These are phyloP conservation scores for Gnathonemus echidnorhynchus DNA, from an alignment of 2,113 vertebrate genomes.

Conservation along the genomic window DNA sequence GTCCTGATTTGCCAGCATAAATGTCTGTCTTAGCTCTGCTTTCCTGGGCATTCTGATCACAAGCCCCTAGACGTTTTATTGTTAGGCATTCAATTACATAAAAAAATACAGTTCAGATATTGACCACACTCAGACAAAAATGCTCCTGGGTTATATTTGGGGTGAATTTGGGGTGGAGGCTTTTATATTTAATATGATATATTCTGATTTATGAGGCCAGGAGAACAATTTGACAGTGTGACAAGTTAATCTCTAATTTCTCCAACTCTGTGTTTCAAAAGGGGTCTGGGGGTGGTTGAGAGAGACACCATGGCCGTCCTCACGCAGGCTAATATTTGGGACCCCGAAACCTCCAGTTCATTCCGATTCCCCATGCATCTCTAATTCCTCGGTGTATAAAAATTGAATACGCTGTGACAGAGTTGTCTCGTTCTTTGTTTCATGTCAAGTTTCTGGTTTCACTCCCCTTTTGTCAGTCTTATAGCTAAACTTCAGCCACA, in stretches of 20 bases:
- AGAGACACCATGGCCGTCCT: too few species aligned
- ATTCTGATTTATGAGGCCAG: constrained; percentile 68
- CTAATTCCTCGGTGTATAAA: constrained; percentile 39
- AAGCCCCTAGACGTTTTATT: constrained; percentile 50
- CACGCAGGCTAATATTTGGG: not conserved
- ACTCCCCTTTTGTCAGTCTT: too few species aligned
- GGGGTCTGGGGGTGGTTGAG: not conserved
- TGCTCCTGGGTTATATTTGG: constrained; percentile 37
- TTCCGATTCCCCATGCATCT: constrained; percentile 8
- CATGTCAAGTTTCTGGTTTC: constrained; percentile 31
- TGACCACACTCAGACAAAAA: constrained; percentile 45
- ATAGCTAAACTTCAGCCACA: not conserved
- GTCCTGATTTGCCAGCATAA: not conserved
- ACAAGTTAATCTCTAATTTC: constrained; percentile 50
- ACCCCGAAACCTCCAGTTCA: not conserved
- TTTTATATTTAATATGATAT: constrained; percentile 53
- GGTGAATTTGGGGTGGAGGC: constrained; percentile 29
- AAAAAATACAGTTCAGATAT: constrained; percentile 62
- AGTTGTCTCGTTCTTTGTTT: constrained; percentile 30
- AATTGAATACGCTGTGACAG: constrained; percentile 29
- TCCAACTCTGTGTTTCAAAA: constrained; percentile 60
- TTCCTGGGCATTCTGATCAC: not conserved
- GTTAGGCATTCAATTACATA: constrained; percentile 60
- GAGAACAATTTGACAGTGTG: constrained; percentile 59
- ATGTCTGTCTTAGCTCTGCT: not conserved